Conservation (phyloP, 1,140 invertebrate species). For the Papilio machaon region DNA sequence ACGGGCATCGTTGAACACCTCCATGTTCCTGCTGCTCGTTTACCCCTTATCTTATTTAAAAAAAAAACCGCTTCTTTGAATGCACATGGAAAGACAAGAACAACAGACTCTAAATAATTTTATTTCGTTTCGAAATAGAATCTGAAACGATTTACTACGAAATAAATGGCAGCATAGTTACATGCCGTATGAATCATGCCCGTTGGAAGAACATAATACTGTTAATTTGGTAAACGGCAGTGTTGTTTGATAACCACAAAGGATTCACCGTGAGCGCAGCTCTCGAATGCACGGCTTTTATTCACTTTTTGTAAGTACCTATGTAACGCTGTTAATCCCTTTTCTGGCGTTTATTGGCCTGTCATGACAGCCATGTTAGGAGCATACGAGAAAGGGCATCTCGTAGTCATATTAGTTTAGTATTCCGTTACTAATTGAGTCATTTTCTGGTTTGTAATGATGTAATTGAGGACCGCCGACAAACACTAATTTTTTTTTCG, state of each 20-base stretch:
- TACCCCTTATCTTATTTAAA: no score
- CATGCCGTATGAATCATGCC: conserved; percentile 34
- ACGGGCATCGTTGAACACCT: no score
- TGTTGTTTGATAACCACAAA: conserved; percentile 47
- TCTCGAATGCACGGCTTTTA: conserved; percentile 24
- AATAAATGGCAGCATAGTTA: conserved; percentile 2
- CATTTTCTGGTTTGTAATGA: not conserved
- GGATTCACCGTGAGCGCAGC: conserved; percentile 42
- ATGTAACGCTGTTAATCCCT: conserved; percentile 32
- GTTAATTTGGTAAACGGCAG: conserved; percentile 60
- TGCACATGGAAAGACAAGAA: not conserved
- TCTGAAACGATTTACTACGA: not conserved
- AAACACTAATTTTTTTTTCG: not conserved
- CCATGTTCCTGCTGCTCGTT: no score
- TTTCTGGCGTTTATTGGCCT: conserved; percentile 28
- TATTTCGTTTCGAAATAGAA: not conserved
- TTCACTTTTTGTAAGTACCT: conserved; percentile 15
- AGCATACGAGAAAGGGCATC: not conserved
- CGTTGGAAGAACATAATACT: conserved; percentile 53
- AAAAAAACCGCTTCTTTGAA: no score
- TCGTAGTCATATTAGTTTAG: conserved; percentile 15
- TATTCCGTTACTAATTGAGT: conserved; percentile 27
- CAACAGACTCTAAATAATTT: no score
- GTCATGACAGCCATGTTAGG: conserved; percentile 17
- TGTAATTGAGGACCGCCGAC: not conserved